These are phyloP conservation scores for Philantomba maxwellii DNA, from an alignment of 2,113 vertebrate species.

Conservation along the genomic window DNA sequence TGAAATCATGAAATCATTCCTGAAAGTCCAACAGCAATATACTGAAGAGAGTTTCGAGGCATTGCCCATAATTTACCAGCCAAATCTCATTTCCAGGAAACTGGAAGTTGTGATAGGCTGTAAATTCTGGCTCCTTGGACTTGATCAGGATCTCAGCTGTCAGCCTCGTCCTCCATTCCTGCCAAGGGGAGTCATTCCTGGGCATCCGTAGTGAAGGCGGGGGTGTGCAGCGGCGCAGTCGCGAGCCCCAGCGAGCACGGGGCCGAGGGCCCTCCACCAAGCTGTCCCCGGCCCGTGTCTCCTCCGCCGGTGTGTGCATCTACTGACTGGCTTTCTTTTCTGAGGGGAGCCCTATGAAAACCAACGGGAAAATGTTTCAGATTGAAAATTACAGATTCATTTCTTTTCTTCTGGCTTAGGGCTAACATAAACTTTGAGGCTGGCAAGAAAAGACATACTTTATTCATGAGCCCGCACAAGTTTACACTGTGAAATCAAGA, in stretches of 20 bases:
- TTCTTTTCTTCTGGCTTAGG: not conserved
- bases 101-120: not conserved
- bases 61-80: rapidly evolving
- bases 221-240: not conserved
- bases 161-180: slow-evolving; percentile 37
- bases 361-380: slow-evolving; percentile 23
- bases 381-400: not conserved
- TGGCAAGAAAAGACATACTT: not conserved
- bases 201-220: not conserved
- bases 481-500: not conserved
- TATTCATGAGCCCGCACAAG: not conserved
- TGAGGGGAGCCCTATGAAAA: slow-evolving; percentile 57
- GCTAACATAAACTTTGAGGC: not conserved
- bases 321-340: slow-evolving; percentile 58
- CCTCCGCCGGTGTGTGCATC: not conserved
- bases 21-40: not conserved
- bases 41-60: not conserved
- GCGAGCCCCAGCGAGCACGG: not conserved
- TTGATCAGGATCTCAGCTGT: not conserved
- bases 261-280: not conserved
- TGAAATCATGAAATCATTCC: not conserved
- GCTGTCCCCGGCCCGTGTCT: not conserved
- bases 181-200: not conserved
- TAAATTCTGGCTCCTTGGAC: not conserved
- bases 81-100: not conserved